Evolutionary conservation across 1,140 invertebrate species (phyloP), one percentile per base, ranked within the genome.

Genomic region (Cecropterus lyciades): DNA sequence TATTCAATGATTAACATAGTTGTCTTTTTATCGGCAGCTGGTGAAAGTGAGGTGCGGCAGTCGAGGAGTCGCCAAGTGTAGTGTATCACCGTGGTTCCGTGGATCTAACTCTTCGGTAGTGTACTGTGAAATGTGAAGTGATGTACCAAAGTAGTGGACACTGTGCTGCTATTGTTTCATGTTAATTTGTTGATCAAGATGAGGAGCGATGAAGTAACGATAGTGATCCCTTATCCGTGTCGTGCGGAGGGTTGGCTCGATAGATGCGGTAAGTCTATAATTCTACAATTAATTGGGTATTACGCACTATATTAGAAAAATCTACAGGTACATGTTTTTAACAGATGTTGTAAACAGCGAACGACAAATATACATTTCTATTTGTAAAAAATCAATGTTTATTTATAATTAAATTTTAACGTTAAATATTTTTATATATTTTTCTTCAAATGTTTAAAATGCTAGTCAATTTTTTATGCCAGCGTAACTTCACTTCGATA

Each of bases 171-270:
- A 75, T 69, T 80, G 76, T 73, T 76, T 82, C 71, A 57, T 77
- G 70, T 65, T 64, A 48, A 67, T 69, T 73, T 67, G 76, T 80
- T 70, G 69, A 69, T 40, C 69, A 91, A 82, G 68, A 91, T 92
- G 87, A 85, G 76, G 63, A 77, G 77, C 65, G 74, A 84, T 75
- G 82, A 87, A 68, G 73, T 51, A 68, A 53, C 73, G 24, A 68
- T 82, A 60, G 76, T 86, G 70, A 91, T 92, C 48, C 75, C 77
- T 42, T 95, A 94, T 82, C 95, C 95, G 46, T 95, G 94, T 81
- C 90, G 95, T 27, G 94, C 95, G 24, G 95, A 96, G 91, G 95
- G 95, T 71, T 96, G 95, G 95, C 84, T 96, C 57, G 94, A 95
- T 84, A 93, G 95, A 90, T 95, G 94, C 80, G 95, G 95, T 95